Evolutionary conservation across 2,888 invertebrate genomes (phyloP), one percentile per base, ranked within the genome.

Genomic region (Agapostemon virescens): DNA sequence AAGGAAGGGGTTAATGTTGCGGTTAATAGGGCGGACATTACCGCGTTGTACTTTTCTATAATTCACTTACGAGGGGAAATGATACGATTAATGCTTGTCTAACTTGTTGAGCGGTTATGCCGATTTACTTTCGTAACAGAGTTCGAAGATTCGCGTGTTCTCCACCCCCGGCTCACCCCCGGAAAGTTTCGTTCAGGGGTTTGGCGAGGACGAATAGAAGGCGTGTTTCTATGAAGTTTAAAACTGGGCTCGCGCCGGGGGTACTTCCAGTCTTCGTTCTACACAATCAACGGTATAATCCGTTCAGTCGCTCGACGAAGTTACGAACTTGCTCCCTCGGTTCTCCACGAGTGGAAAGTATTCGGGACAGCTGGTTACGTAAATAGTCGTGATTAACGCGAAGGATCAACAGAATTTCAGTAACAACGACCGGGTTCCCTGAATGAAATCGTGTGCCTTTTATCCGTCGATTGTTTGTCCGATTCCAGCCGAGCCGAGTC

Each of bases 241-340:
- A 80, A 85, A 81, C 80, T 82, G 74, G 74, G 78, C 75, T 82
- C 71, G 71, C 71, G 80, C 77, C 69, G 70, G 17, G n/a, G 61
- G 58, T 70, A 69, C 69, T 74, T 74, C 72, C 73, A 73, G 72
- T 72, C 75, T 71, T 80, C 81, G 74, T 74, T 76, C 80, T 68
- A 76, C 80, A 84, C 86, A 84, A 86, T 85, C 87, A 84, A 79
- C 82, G 80, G 75, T 82, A 85, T 85, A 87, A 87, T 87, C 85
- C 87, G 84, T 81, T 79, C 87, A 74, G 80, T 84, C 69, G 80
- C 72, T 67, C 84, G 80, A 82, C 85, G 58, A 86, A 86, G 82
- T 86, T 86, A 78, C 76, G 69, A 84, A 85, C 82, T 86, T 77
- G 71, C 74, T 74, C 61, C 38, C 70, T 75, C 76, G 58, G 63